Evolutionary conservation across 2,113 vertebrate genomes (phyloP), one percentile per base, ranked within the genome.

Genomic region (Chaetura pelagica): DNA sequence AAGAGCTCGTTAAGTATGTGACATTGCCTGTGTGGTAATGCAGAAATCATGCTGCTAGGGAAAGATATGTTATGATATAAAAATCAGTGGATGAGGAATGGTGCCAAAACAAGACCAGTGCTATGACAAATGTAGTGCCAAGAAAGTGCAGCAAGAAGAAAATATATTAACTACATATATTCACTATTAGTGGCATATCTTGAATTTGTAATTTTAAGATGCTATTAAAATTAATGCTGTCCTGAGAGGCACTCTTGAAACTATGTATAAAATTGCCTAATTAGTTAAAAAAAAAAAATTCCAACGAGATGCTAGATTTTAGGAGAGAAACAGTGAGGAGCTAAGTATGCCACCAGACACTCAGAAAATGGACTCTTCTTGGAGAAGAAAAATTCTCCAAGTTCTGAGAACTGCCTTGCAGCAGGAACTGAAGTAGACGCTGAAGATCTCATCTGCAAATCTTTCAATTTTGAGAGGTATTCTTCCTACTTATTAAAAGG

Each of bases 401-500:
- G 77, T 93, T 87, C 87, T 34, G 38, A 90, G 68, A 93, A 77
- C 61, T 84, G 84, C 81, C 46, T 94, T 83, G 67, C 46, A 91
- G 30, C 62, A 84, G 77, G 30, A 92, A 72, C 29, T 75, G 71
- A 83, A 90, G 78, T 66, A 69, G 57, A 51, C 90, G 87, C 69
- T 67, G 42, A 77, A 90, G 83, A 93, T 85, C 62, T 40, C 23
- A 77, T 71, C 52, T 80, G 71, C 32, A 91, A 94, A 89, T 85
- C 71, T 87, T 78, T 72, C 58, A 9, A 7, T 80, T 94, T 80
- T 66, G 51, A 91, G 93, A 96, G 82, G 52, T 83, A 75, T 84
- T 94, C 42, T 90, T 95, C 40, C 66, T 83, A 59, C 21, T 90
- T 94, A 95, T 94, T 93, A 84, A 92, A 96, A 91, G 44, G 48